Evolutionary conservation across 2,888 invertebrate genomes (phyloP).

Genomic region (Ennomos fuscantarius): DNA sequence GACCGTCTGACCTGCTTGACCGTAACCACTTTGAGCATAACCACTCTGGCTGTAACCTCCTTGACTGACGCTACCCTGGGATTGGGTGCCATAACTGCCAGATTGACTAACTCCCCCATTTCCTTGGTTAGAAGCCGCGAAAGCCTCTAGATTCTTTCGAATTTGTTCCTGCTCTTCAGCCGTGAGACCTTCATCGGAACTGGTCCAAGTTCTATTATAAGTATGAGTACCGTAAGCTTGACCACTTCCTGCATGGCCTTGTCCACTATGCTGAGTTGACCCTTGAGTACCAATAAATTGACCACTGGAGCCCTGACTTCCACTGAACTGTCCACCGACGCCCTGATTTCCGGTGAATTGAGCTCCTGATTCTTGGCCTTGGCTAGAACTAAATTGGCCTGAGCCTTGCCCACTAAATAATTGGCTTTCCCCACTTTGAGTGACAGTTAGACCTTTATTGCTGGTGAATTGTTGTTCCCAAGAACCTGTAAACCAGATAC

Average conservation of each 20-base stretch:
- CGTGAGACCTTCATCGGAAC: constrained; percentile 56
- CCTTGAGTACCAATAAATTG: constrained; percentile 44
- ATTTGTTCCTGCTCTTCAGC: constrained; percentile 66
- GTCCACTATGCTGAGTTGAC: constrained; percentile 39
- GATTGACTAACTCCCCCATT: constrained; percentile 6
- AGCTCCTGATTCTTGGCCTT: constrained; percentile 27
- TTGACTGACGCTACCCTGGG: constrained; percentile 27
- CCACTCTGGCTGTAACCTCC: constrained; percentile 46
- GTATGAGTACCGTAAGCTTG: constrained; percentile 43
- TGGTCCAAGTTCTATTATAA: constrained; percentile 62
- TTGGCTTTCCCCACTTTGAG: constrained; percentile 37
- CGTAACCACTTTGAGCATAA: constrained; percentile 40
- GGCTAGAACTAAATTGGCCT: not conserved
- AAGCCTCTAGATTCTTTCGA: constrained; percentile 55
- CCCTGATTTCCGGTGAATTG: constrained; percentile 39
- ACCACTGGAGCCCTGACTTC: constrained; percentile 34
- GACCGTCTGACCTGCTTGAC: constrained; percentile 45
- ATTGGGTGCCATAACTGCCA: constrained; percentile 34
- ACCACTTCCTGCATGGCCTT: constrained; percentile 35
- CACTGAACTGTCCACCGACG: not conserved
- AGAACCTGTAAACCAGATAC: constrained; percentile 37
- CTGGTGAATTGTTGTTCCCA: constrained; percentile 46
- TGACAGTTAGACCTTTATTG: constrained; percentile 37
- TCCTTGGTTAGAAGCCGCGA: constrained; percentile 38
- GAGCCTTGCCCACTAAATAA: constrained; percentile 32